These are phyloP conservation scores for Perccottus glenii DNA, from an alignment of 2,113 vertebrate genomes.

Conservation along the genomic window DNA sequence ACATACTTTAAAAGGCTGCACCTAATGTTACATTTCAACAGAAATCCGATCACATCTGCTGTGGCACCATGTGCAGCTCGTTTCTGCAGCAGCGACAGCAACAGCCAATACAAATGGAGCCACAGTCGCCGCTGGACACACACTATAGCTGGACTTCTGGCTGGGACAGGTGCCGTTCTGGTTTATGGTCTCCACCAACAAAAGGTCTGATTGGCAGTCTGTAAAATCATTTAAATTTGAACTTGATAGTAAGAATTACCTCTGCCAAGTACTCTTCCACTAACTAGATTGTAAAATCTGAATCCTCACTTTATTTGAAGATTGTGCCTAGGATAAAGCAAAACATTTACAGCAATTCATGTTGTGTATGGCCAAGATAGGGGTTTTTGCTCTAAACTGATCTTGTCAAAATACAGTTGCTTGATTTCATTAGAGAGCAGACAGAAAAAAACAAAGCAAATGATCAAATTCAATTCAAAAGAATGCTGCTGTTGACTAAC, in stretches of 20 bases:
- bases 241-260: background rate
- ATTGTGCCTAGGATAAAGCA: too few relatives aligned
- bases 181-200: conserved; percentile 67
- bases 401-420: too few relatives aligned
- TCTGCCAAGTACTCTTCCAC: too few relatives aligned
- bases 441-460: too few relatives aligned
- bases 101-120: conserved; percentile 33
- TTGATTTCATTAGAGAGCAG: too few relatives aligned
- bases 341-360: too few relatives aligned
- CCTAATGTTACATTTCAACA: conserved; percentile 7
- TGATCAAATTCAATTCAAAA: too few relatives aligned
- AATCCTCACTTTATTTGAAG: too few relatives aligned
- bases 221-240: background rate
- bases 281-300: too few relatives aligned
- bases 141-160: conserved; percentile 72
- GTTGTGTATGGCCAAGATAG: too few relatives aligned
- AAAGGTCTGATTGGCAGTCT: conserved; percentile 60
- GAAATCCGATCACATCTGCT: conserved; percentile 32
- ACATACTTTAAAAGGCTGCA: background rate
- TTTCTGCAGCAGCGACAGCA: conserved; percentile 50
- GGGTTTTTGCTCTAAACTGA: too few relatives aligned
- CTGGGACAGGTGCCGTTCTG: conserved; percentile 75
- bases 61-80: conserved; percentile 37
- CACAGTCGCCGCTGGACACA: conserved; percentile 60
- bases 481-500: too few relatives aligned